Percentiles rank a stretch among this genome's conserved stretches.
phyloP scores from a whole-genome alignment of 2,888 invertebrate genomes.

The Drosophila percnosoma region DNA sequence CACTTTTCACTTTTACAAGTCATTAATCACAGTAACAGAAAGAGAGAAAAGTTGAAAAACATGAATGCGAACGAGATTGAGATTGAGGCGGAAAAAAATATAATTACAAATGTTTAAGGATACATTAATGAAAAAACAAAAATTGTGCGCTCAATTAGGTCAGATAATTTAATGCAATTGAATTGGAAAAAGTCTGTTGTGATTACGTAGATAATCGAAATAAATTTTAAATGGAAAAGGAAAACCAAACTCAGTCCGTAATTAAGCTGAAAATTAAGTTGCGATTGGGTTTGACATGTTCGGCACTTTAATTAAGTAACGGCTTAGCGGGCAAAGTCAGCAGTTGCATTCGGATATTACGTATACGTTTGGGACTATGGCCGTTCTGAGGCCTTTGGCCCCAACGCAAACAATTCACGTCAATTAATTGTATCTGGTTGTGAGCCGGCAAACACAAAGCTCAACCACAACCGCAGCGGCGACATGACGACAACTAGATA shows the following conservation, averaged over 20 bases:
- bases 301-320: constrained; percentile 58
- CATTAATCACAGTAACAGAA: constrained; percentile 67
- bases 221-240: constrained; percentile 46
- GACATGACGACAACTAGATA: constrained; percentile 44
- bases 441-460: constrained; percentile 37
- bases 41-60: constrained; percentile 28
- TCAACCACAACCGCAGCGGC: constrained; percentile 34
- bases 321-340: constrained; percentile 30
- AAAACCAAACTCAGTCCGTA: constrained; percentile 13
- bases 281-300: constrained; percentile 27
- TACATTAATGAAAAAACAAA: constrained; percentile 29
- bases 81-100: not conserved
- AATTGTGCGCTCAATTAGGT: constrained; percentile 55
- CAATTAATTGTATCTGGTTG: constrained; percentile 62
- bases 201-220: constrained; percentile 61
- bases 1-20: constrained; percentile 73
- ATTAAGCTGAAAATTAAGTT: constrained; percentile 44
- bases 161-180: constrained; percentile 63
- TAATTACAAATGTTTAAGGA: constrained; percentile 17
- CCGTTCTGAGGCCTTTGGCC: not conserved
- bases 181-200: constrained; percentile 54
- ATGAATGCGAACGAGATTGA: constrained; percentile 1
- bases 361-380: constrained; percentile 37
- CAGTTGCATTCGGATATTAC: constrained; percentile 30
- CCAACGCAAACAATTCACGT: constrained; percentile 54